Base-by-base conservation (phyloP, 1,140 invertebrate species). In the Ceratosolen solmsi region DNA sequence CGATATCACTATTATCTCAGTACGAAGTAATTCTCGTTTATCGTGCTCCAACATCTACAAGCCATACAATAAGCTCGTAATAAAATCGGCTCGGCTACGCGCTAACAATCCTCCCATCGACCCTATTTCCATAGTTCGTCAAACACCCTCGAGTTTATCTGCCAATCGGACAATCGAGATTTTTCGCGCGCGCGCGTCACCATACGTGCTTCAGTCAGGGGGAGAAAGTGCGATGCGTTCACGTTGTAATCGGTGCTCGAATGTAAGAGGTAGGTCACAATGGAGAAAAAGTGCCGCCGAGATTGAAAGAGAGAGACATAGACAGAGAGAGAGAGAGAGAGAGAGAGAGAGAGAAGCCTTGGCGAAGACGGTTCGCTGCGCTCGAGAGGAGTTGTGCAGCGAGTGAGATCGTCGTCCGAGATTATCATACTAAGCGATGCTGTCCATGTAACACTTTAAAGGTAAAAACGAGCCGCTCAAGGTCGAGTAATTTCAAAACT, bases 391-490 rank as follows among this genome's bases (percentile, higher is more conserved):
- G 27, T 51, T 49, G 63, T 41, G 68, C 79, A 60, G 49, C 36
- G 77, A 84, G 82, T 82, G 84, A 88, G 87, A 87, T 88, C 85
- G 85, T 86, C 86, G 83, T 84, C 79, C 83, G 83, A 86, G 87
- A 88, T 88, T 87, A 88, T 86, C 85, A 85, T 87, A 86, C 84
- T 86, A 86, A 87, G 87, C 85, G 86, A 86, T 84, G 85, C 86
- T 85, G 87, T 87, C 86, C 87, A 84, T 87, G 86, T 88, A 88
- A 88, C 87, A 88, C 87, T 87, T 88, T 84, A 85, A 85, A 86
- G 82, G 87, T 84, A 86, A 88, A 87, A 82, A 49, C 58, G 60
- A 73, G 82, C 83, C 13, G 77, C 83, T 85, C 86, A 88, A 88
- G 87, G 87, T 86, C 86, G 85, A 80, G 77, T 84, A 85, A 85